These are phyloP conservation scores for Phymanthus crucifer DNA, from an alignment of 92 coral and sea anemone genomes.

Conservation along the genomic window DNA sequence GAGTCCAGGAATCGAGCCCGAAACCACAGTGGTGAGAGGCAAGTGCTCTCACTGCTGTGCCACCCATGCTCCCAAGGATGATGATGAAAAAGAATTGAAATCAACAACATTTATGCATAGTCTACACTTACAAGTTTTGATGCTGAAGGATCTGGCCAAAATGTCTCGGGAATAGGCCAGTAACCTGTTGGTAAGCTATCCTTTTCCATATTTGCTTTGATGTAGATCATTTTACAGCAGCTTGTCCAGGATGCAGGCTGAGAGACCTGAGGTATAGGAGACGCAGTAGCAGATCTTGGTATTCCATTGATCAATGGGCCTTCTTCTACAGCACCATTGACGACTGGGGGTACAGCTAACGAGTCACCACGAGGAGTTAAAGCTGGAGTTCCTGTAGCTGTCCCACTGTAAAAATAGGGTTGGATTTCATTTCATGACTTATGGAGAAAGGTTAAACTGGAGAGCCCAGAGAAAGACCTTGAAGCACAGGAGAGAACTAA, in stretches of 20 bases:
- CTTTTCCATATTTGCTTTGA: slow-evolving; percentile 70
- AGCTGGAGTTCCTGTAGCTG: slow-evolving; percentile 35
- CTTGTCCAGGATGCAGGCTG: slow-evolving; percentile 92
- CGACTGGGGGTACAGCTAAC: slow-evolving; percentile 32
- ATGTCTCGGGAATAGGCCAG: slow-evolving; percentile 97
- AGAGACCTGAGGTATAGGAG: slow-evolving; percentile 78
- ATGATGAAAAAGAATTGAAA: no score
- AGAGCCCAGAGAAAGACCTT: no score
- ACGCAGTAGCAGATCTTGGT: slow-evolving; percentile 78
- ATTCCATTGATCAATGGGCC: slow-evolving; percentile 42
- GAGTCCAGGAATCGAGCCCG: no score
- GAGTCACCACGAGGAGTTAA: slow-evolving; percentile 47
- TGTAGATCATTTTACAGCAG: slow-evolving; percentile 93
- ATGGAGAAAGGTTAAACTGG: no score
- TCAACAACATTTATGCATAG: no score
- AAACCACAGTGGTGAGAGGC: no score
- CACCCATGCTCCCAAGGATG: no score
- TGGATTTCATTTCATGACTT: no score
- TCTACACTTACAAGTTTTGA: slow-evolving; percentile 66
- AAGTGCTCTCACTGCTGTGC: no score
- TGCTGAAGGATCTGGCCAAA: slow-evolving; percentile 93
- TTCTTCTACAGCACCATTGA: slow-evolving; percentile 54
- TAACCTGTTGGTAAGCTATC: slow-evolving; percentile 82
- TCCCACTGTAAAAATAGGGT: slow-evolving; percentile 38
- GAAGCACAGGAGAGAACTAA: no score